Evolutionary conservation across 1,140 invertebrate species (phyloP), one percentile per base, ranked within the genome.

Genomic region (Sycobia sp.): DNA sequence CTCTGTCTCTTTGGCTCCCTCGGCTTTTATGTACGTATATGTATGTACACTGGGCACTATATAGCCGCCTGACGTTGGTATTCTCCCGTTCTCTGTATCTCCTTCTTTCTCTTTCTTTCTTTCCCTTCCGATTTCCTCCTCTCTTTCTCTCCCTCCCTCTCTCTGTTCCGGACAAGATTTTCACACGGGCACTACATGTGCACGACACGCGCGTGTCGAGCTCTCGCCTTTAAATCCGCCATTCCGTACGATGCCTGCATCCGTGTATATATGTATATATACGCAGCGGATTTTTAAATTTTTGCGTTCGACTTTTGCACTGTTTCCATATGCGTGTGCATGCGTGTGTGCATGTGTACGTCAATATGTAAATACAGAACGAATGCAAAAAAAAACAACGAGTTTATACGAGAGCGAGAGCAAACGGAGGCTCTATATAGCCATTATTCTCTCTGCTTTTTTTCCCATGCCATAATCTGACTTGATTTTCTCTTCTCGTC

Each of bases 1-100:
- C n/a, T n/a, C n/a, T n/a, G 43, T 50, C 46, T 50, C 13, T 29
- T 47, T 58, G 56, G 57, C 57, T 47, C 46, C 46, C 57, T 60
- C 57, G 47, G 36, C 36, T 47, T 20, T 32, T 51, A 51, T 39
- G 16, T 51, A 51, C 36, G 44, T 50, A 38, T 39, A 54, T 27
- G 20, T 27, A 32, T 50, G 47, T 41, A 60, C 51, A 14, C n/a
- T n/a, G 46, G 16, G 46, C 36, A 46, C 14, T 4, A 11, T 4
- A 32, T 32, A 4, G 29, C 5, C 4, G 29, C 29, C 5, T 11
- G 29, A 32, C 29, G 29, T 11, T 32, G 29, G 11, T 32, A 11
- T 32, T 7, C 29, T 11, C 29, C 4, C 36, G 7, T 9, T 39
- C 36, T 39, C 36, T 39, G 14, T 39, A 8, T 29, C 23, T 49